Evolutionary conservation across 2,113 vertebrate genomes (phyloP).

Genomic region (Carettochelys insculpta): DNA sequence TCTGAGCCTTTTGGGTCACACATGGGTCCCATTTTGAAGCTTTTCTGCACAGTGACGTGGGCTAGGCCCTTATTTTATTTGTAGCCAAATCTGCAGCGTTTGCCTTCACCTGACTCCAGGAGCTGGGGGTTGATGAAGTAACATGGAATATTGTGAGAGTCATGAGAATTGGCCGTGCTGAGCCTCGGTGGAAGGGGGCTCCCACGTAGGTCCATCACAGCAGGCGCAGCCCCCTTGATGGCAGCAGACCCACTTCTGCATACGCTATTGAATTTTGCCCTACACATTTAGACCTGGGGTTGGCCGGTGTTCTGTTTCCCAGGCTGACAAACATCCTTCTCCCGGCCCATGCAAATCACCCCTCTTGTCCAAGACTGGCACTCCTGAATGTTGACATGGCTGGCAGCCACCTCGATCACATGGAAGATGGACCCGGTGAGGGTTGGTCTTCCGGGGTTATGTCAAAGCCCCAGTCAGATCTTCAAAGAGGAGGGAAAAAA

Average conservation of each 20-base stretch:
- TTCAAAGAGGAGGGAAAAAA: too few relatives aligned
- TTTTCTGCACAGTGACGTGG: background rate
- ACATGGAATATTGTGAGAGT: background rate
- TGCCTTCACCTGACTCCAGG: background rate
- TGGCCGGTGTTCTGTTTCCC: background rate
- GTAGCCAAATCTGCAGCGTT: background rate
- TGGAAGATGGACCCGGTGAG: too few relatives aligned
- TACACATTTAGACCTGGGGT: background rate
- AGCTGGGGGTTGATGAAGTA: background rate
- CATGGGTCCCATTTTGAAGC: background rate
- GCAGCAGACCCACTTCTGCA: background rate
- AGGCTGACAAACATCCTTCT: background rate
- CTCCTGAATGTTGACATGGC: too few relatives aligned
- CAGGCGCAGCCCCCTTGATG: too few relatives aligned
- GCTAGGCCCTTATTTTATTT: background rate
- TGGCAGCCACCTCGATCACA: background rate
- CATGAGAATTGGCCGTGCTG: background rate
- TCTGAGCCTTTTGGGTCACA: background rate
- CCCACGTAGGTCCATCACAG: background rate
- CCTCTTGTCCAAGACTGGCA: too few relatives aligned
- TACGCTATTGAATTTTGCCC: background rate
- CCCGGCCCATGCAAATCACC: too few relatives aligned
- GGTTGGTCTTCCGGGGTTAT: too few relatives aligned
- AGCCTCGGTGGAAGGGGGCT: background rate
- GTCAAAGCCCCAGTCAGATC: too few relatives aligned